Evolutionary conservation across 2,888 invertebrate species (phyloP).

Genomic region (Lingula anatina): DNA sequence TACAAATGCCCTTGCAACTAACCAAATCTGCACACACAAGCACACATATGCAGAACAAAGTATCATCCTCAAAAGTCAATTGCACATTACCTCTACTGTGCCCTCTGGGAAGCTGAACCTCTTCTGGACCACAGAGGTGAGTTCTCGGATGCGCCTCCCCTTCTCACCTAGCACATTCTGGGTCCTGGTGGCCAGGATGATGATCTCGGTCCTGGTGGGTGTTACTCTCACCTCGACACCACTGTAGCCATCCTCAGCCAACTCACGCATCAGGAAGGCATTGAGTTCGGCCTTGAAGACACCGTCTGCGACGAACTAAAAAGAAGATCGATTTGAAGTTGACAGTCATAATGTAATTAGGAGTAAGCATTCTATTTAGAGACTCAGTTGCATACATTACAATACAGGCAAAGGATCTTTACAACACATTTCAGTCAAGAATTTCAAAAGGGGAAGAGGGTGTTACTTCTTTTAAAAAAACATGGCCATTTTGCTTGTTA

Average conservation of each 20-base stretch:
- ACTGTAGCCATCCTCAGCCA: slow-evolving; percentile 99
- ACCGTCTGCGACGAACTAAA: slow-evolving; percentile 94
- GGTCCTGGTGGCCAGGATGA: slow-evolving; percentile 96
- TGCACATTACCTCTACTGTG: slow-evolving; percentile 68
- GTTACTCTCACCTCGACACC: slow-evolving; percentile 98
- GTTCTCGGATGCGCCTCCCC: slow-evolving; percentile 84
- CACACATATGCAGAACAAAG: neutral
- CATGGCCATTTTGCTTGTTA: too few relatives aligned
- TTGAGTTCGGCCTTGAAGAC: slow-evolving; percentile 99
- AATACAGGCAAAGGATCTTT: too few relatives aligned
- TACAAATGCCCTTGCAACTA: too few relatives aligned
- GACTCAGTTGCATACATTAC: too few relatives aligned
- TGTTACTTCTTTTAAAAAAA: too few relatives aligned
- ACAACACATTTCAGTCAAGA: too few relatives aligned
- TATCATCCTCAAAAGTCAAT: neutral
- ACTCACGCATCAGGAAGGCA: slow-evolving; percentile 95
- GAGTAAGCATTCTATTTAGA: too few relatives aligned
- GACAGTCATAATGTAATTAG: too few relatives aligned
- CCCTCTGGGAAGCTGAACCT: slow-evolving; percentile 94
- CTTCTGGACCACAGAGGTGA: slow-evolving; percentile 98
- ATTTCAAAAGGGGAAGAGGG: too few relatives aligned
- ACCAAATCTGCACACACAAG: too few relatives aligned
- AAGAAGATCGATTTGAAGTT: too few relatives aligned
- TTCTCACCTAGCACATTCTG: slow-evolving; percentile 98
- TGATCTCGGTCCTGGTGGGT: slow-evolving; percentile 95